Conservation (phyloP, 37 sponge, comb jelly and placozoan genomes). For the Beroe forskalii region DNA sequence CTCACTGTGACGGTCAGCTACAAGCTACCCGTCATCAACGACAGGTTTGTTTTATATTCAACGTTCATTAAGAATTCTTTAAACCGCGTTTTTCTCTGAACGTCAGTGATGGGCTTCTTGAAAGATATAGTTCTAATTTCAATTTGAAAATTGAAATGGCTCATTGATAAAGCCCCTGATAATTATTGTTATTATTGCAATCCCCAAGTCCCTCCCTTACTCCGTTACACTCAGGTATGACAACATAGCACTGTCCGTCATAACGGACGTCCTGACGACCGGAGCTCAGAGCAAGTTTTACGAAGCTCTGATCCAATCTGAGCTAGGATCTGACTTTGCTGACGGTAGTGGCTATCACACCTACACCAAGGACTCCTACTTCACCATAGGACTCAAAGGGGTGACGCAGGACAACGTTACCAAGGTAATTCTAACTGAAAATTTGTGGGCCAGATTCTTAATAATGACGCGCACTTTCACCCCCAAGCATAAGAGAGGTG, state of each 20-base stretch:
- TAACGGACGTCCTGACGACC: conserved; percentile 67
- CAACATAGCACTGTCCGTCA: not conserved
- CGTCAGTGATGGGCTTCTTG: not conserved
- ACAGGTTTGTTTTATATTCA: too few species aligned
- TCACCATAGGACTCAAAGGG: conserved; percentile 83
- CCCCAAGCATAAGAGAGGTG: too few species aligned
- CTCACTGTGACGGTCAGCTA: conserved; percentile 49
- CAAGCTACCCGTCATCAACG: conserved; percentile 73
- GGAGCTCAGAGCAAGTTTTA: conserved; percentile 91
- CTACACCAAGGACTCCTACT: conserved; percentile 74
- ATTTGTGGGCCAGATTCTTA: too few species aligned
- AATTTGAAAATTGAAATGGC: too few species aligned
- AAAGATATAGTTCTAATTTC: too few species aligned
- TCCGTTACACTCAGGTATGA: too few species aligned
- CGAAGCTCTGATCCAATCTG: conserved; percentile 78
- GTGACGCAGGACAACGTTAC: conserved; percentile 70
- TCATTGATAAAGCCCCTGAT: too few species aligned
- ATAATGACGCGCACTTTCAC: too few species aligned
- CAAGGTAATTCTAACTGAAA: conserved; percentile 69
- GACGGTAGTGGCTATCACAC: conserved; percentile 79
- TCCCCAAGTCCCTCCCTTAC: too few species aligned
- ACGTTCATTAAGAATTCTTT: too few species aligned
- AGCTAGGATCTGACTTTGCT: conserved; percentile 81
- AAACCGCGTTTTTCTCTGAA: not conserved
- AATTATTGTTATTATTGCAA: too few species aligned